Evolutionary conservation across 1,140 invertebrate genomes (phyloP), one percentile per base, ranked within the genome.

Genomic region (Bombus waltoni): DNA sequence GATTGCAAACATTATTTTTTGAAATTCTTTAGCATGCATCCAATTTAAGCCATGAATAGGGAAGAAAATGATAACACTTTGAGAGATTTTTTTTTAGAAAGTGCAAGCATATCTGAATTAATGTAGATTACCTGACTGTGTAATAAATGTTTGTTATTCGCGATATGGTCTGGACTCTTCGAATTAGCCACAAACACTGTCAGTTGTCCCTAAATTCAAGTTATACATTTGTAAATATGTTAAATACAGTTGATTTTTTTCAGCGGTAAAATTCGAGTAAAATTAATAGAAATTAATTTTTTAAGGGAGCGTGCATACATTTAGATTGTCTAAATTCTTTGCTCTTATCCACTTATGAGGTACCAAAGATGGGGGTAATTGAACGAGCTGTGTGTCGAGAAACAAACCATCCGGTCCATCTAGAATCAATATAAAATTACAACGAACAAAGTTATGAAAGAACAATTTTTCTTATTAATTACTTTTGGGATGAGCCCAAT

Each of bases 111-210:
- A 65, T 65, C n/a, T 32, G 13, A 32, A 32, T 35, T 66, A 9
- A 76, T 28, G 4, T 75, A 75, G 28, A 35, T 75, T 90, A 91
- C 92, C 73, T 92, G 89, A 44, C 89, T 93, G 32, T 91, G 85
- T 40, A 92, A 35, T 53, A 93, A 62, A 59, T 92, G 91, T 40
- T 82, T 84, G 72, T 93, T 93, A 42, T 90, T 92, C 3, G 72
- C 68, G 35, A 92, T 78, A 9, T 92, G 42, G 71, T 93, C 90
- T 10, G 86, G 81, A 76, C 88, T 85, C 62, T 86, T 62, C 13
- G 47, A 32, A 28, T 15, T 71, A 4, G 66, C 15, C 0, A 65
- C 57, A 44, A 65, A 89, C 10, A 93, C 68, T 25, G 78, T 76
- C 57, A 79, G 18, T 3, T 81, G 28, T 79, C 40, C 74, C 89